A percentile compares a stretch with the other conserved stretches of the same genome.
Conservation (phyloP, 2,113 vertebrate species). For the Chelonoidis abingdonii region DNA sequence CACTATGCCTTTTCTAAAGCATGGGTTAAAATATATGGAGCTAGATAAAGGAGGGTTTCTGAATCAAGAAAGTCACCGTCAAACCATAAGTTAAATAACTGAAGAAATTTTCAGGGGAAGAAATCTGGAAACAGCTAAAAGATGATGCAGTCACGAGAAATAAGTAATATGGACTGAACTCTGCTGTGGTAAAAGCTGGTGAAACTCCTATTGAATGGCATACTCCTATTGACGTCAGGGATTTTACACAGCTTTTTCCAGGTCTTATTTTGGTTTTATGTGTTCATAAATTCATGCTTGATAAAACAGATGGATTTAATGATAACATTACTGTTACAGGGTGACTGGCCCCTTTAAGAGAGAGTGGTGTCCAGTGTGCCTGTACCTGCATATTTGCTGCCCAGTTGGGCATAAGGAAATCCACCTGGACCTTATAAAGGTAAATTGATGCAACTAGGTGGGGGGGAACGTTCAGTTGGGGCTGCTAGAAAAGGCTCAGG, state of each 20-base stretch:
- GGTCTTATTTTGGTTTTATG: neutral
- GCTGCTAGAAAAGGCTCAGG: no score
- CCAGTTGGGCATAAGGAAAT: no score
- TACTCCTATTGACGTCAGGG: rapidly evolving
- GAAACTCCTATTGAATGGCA: neutral
- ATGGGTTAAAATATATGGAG: neutral
- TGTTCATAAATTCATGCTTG: neutral
- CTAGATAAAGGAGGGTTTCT: neutral
- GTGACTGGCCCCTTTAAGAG: no score
- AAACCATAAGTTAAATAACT: neutral
- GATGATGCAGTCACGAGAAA: neutral
- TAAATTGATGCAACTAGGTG: no score
- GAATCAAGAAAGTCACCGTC: neutral
- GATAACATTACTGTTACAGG: neutral
- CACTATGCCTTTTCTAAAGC: neutral
- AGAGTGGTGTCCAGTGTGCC: no score
- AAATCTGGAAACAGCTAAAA: neutral
- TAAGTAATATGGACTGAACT: neutral
- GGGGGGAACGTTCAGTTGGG: no score
- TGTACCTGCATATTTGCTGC: no score
- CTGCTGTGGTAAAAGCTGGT: neutral
- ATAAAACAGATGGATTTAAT: neutral
- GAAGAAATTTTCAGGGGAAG: neutral
- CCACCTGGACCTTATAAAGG: no score
- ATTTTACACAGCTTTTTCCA: neutral